A percentile compares a stretch with the other conserved stretches of the same genome.
phyloP scores from a whole-genome alignment of 2,888 invertebrate genomes.

The Ennomos erosarius region DNA sequence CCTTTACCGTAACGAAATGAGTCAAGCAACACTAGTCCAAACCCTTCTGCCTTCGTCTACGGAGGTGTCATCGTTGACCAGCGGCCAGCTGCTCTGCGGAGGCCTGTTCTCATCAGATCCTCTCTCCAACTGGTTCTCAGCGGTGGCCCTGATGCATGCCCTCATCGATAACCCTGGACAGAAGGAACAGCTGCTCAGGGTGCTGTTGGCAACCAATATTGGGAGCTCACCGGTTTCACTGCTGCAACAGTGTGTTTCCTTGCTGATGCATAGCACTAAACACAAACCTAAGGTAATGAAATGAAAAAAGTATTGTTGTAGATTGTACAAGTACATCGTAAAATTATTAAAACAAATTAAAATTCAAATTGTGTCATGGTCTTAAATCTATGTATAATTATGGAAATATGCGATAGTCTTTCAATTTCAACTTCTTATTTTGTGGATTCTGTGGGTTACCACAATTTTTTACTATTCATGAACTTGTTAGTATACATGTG shows the following conservation, averaged over 20 bases:
- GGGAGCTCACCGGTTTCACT: slow-evolving; percentile 95
- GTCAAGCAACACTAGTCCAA: slow-evolving; percentile 95
- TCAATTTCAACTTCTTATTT: no score
- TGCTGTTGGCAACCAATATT: slow-evolving; percentile 93
- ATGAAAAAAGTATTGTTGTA: not conserved
- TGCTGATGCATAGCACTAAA: slow-evolving; percentile 93
- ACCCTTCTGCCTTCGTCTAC: slow-evolving; percentile 95
- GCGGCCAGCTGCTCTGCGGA: slow-evolving; percentile 96
- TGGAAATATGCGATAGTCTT: no score
- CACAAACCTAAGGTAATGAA: slow-evolving; percentile 88
- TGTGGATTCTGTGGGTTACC: no score
- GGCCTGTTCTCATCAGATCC: slow-evolving; percentile 95
- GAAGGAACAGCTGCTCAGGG: slow-evolving; percentile 96
- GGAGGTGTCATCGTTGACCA: slow-evolving; percentile 89
- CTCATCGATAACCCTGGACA: slow-evolving; percentile 93
- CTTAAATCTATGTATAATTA: no score
- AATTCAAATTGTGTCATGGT: no score
- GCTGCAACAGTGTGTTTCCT: slow-evolving; percentile 93
- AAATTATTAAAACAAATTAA: no score
- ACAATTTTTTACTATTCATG: no score
- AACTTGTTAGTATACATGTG: no score
- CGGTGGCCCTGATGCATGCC: slow-evolving; percentile 95
- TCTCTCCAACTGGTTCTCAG: slow-evolving; percentile 97
- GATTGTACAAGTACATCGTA: no score
- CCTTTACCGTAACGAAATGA: slow-evolving; percentile 95